A percentile compares a stretch with the other conserved stretches of the same genome.
Evolutionary conservation across 2,113 vertebrate species (phyloP).

Genomic region (Athene noctua): DNA sequence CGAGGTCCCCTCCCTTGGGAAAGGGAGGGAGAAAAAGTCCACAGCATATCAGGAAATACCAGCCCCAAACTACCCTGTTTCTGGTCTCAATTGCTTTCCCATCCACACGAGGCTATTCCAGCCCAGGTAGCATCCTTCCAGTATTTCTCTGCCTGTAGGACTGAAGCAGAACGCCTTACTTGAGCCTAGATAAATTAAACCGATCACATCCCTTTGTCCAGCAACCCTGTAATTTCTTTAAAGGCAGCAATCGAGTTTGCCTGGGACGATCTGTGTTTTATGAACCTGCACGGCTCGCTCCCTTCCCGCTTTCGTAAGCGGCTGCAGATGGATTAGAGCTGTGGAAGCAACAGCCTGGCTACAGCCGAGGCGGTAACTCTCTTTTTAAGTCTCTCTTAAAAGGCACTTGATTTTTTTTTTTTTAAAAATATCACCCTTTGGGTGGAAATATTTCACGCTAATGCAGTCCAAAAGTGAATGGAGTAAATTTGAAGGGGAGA

Average conservation of each 20-base stretch:
- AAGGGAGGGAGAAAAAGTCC: background rate
- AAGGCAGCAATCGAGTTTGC: constrained; percentile 43
- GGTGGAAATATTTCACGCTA: constrained; percentile 22
- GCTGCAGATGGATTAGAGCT: constrained; percentile 38
- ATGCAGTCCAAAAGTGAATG: background rate
- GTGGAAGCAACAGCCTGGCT: background rate
- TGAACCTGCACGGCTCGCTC: constrained; percentile 12
- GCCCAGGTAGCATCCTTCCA: background rate
- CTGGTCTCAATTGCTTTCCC: background rate
- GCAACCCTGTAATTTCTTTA: constrained; percentile 56
- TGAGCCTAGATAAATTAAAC: constrained; percentile 48
- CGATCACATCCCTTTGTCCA: constrained; percentile 54
- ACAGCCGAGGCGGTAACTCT: background rate
- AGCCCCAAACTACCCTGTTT: background rate
- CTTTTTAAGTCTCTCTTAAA: constrained; percentile 15
- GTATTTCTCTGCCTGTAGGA: background rate
- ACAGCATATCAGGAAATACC: background rate
- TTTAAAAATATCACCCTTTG: background rate
- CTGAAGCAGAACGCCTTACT: background rate
- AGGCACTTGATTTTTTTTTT: background rate
- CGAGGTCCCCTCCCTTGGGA: background rate
- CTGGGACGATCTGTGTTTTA: constrained; percentile 29
- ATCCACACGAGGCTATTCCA: background rate
- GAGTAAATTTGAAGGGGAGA: background rate
- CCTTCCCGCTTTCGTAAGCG: constrained; percentile 6